Percentiles rank a stretch among this genome's conserved stretches.
Conservation (phyloP, 2,888 invertebrate species). For the Macaria notata region DNA sequence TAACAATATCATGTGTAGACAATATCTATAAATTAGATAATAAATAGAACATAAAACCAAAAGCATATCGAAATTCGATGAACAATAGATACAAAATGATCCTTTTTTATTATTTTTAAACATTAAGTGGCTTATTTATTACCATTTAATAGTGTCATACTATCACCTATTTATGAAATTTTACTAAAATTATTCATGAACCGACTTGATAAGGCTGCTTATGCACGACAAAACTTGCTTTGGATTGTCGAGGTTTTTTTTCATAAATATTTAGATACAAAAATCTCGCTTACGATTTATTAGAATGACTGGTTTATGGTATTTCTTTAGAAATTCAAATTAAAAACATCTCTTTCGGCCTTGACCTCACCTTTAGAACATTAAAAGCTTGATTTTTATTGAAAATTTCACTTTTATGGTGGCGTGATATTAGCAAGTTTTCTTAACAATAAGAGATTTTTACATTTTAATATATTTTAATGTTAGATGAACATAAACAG, state of each 20-base stretch:
- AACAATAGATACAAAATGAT: too few relatives aligned
- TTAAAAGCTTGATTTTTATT: constrained; percentile 20
- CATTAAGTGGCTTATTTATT: background rate
- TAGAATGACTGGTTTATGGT: constrained; percentile 23
- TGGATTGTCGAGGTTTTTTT: background rate
- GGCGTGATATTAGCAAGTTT: constrained; percentile 10
- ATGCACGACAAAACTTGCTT: too few relatives aligned
- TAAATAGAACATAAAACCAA: background rate
- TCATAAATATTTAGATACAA: constrained; percentile 10
- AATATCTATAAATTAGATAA: too few relatives aligned
- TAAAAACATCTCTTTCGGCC: constrained; percentile 37
- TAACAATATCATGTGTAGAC: too few relatives aligned
- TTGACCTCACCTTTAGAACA: constrained; percentile 39
- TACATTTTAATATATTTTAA: too few relatives aligned
- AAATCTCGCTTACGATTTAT: constrained; percentile 23
- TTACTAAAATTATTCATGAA: background rate
- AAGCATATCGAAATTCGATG: background rate
- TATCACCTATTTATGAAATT: constrained; percentile 2
- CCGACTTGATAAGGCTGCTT: too few relatives aligned
- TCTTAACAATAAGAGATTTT: constrained; percentile 12
- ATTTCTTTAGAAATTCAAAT: constrained; percentile 37
- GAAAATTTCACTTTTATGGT: constrained; percentile 14
- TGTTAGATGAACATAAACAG: too few relatives aligned
- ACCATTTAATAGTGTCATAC: background rate
- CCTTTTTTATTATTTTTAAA: too few relatives aligned